Evolutionary conservation across 2,797 vertebrate genomes (phyloP).

Genomic region (Xenentodon cancila): DNA sequence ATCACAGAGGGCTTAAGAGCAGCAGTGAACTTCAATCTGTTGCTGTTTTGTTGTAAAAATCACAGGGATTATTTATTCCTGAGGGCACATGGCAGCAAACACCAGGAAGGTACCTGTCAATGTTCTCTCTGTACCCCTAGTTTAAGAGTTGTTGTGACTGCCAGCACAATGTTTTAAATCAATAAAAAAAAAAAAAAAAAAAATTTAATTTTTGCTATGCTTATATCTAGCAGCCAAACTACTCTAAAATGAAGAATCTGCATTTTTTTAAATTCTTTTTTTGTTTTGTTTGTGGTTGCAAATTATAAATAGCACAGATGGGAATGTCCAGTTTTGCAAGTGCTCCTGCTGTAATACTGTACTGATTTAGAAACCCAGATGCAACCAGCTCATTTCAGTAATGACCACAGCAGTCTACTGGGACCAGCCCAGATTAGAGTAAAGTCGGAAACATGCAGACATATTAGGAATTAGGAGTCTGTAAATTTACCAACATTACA

Average conservation of each 20-base stretch:
- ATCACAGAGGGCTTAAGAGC: constrained; percentile 48
- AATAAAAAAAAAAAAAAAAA: not conserved
- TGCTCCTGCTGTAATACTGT: not conserved
- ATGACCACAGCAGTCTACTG: too few species aligned
- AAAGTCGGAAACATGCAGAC: not conserved
- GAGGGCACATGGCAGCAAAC: constrained; percentile 11
- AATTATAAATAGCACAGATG: not conserved
- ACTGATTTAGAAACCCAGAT: too few species aligned
- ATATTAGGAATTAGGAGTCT: not conserved
- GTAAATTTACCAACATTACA: not conserved
- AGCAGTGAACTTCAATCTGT: constrained; percentile 46
- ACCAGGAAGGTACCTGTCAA: constrained; percentile 15
- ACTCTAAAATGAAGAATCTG: too few species aligned
- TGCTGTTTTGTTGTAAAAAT: constrained; percentile 25
- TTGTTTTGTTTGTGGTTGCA: not conserved
- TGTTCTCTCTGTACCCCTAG: constrained; percentile 13
- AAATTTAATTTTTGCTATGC: too few species aligned
- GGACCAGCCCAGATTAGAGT: too few species aligned
- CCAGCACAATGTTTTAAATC: not conserved
- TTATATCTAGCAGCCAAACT: too few species aligned
- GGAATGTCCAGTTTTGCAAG: not conserved
- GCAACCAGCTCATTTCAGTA: too few species aligned
- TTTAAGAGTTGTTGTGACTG: not conserved
- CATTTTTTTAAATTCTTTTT: not conserved
- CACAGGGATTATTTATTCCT: constrained; percentile 33